phyloP scores from a whole-genome alignment of 30 jellyfish, hydroid and myxozoan species.

The Aurelia sp. region DNA sequence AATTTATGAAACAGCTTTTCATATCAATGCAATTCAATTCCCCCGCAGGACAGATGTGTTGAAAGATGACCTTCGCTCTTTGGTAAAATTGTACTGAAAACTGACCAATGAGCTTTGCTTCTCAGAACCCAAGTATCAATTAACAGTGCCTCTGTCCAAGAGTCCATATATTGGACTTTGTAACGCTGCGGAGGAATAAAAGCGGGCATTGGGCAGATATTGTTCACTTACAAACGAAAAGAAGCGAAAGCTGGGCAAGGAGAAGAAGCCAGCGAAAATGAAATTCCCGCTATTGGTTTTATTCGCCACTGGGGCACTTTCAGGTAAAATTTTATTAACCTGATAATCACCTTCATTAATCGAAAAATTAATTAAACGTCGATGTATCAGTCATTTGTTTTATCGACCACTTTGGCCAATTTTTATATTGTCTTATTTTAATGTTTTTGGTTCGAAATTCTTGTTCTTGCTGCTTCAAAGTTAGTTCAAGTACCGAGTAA shows the following conservation, averaged over 20 bases:
- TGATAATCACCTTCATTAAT: too few species aligned
- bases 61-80: constrained; percentile 73
- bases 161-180: constrained; percentile 67
- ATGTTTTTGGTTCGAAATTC: too few species aligned
- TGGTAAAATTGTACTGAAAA: background rate
- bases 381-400: too few species aligned
- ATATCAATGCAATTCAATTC: constrained; percentile 34
- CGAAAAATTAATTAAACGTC: too few species aligned
- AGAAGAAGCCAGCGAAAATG: constrained; percentile 53
- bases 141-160: constrained; percentile 18
- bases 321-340: constrained; percentile 60
- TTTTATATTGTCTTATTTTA: too few species aligned
- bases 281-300: constrained; percentile 85
- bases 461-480: too few species aligned
- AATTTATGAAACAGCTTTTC: too few species aligned
- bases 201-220: background rate
- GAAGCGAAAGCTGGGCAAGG: constrained; percentile 11
- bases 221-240: background rate
- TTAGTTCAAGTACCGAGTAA: too few species aligned
- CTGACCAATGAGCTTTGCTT: constrained; percentile 38
- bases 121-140: background rate
- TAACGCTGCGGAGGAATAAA: constrained; percentile 30
- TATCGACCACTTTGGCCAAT: too few species aligned
- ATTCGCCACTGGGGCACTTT: constrained; percentile 94
- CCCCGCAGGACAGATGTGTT: constrained; percentile 16